phyloP scores from a whole-genome alignment of 2,797 vertebrate species.

The Chiloscyllium punctatum region DNA sequence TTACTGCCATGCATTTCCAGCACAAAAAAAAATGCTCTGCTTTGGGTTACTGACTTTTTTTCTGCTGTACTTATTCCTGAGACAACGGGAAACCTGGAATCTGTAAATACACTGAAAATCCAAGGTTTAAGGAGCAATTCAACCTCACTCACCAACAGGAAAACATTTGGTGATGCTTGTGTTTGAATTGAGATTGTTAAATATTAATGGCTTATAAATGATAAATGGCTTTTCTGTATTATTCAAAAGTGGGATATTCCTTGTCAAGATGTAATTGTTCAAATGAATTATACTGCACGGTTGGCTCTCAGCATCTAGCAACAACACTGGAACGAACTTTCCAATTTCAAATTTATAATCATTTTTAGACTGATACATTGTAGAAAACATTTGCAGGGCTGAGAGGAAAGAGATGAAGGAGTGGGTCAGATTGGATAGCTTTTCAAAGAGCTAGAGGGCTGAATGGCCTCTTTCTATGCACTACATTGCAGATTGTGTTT shows the following conservation, averaged over 20 bases:
- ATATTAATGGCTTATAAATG: constrained; percentile 27
- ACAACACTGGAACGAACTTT: background rate
- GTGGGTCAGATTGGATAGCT: background rate
- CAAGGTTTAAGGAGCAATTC: background rate
- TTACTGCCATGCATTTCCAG: background rate
- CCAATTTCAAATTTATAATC: background rate
- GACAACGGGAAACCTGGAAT: background rate
- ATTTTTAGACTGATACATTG: background rate
- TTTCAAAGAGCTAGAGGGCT: background rate
- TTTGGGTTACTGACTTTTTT: too few relatives aligned
- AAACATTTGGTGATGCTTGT: background rate
- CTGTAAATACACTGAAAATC: background rate
- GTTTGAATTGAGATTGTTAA: background rate
- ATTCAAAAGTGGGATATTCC: background rate
- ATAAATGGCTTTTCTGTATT: background rate
- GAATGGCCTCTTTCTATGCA: background rate
- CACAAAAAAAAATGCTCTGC: background rate
- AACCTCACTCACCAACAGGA: background rate
- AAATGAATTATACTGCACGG: background rate
- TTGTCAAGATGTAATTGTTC: background rate
- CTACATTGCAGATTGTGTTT: background rate
- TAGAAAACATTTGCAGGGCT: background rate
- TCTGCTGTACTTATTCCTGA: background rate
- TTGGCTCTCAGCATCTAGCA: background rate
- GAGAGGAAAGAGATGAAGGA: background rate